phyloP scores from a whole-genome alignment of 2,797 vertebrate species.

The Sebastes nivosus region DNA sequence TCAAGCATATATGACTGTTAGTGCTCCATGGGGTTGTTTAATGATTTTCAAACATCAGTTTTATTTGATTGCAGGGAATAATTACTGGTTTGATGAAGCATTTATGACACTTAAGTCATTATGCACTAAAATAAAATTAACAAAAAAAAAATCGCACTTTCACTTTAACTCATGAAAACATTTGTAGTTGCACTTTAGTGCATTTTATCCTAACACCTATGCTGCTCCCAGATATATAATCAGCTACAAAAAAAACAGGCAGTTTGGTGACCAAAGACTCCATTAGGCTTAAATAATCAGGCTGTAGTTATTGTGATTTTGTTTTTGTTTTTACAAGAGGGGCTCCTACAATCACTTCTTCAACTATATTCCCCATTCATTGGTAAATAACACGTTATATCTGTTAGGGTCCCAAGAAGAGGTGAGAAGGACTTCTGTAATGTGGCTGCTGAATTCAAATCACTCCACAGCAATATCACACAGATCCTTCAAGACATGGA shows the following conservation, averaged over 20 bases:
- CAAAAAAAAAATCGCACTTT: neutral
- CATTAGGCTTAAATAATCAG: neutral
- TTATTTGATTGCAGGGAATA: neutral
- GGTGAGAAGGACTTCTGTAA: neutral
- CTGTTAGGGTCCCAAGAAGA: neutral
- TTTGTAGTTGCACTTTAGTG: neutral
- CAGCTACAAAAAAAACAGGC: neutral
- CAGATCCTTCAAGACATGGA: neutral
- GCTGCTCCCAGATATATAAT: neutral
- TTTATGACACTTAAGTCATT: neutral
- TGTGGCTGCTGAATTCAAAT: slow-evolving; percentile 35
- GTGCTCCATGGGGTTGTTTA: neutral
- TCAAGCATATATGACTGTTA: neutral
- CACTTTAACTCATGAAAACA: neutral
- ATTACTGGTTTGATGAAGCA: neutral
- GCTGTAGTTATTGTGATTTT: neutral
- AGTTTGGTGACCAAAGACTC: slow-evolving; percentile 19
- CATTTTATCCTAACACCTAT: neutral
- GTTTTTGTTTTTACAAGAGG: neutral
- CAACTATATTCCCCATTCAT: neutral
- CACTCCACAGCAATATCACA: slow-evolving; percentile 14
- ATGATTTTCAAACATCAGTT: neutral
- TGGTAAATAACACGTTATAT: neutral
- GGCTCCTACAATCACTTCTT: neutral
- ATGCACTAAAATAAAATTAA: neutral